These are phyloP conservation scores for Glaucopsyche alexis DNA, from an alignment of 2,888 invertebrate species.

Conservation along the genomic window DNA sequence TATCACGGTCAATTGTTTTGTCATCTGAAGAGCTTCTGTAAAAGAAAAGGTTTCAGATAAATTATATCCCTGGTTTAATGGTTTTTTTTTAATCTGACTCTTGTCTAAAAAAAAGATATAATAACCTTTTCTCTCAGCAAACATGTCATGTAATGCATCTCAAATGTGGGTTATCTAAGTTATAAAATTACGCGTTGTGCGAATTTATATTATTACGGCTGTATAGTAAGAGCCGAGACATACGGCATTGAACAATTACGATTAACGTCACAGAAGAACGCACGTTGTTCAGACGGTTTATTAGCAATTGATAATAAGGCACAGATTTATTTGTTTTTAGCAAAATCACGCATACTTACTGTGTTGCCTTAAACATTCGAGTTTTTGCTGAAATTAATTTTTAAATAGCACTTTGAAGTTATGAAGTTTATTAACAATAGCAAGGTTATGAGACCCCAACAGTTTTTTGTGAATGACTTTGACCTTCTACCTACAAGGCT, in stretches of 20 bases:
- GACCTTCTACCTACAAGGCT: not conserved
- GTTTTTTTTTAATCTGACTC: too few species aligned
- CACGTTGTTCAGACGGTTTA: not conserved
- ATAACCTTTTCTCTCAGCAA: not conserved
- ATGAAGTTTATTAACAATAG: not conserved
- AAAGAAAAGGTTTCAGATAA: too few species aligned
- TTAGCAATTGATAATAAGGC: not conserved
- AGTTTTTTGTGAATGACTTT: not conserved
- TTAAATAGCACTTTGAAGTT: not conserved
- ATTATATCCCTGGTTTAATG: too few species aligned
- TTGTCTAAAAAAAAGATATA: not conserved
- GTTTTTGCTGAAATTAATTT: not conserved
- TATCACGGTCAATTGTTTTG: too few species aligned
- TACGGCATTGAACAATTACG: slow-evolving; percentile 11
- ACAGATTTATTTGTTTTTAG: not conserved
- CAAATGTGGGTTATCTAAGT: slow-evolving; percentile 6
- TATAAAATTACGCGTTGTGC: not conserved
- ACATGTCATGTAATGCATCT: not conserved
- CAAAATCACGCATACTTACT: slow-evolving; percentile 1
- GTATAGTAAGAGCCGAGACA: slow-evolving; percentile 2
- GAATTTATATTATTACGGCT: not conserved
- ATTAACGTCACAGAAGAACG: slow-evolving; percentile 6
- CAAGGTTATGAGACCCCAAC: not conserved
- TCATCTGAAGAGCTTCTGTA: too few species aligned
- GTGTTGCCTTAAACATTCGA: not conserved